Evolutionary conservation across 1,140 invertebrate species (phyloP), one percentile per base, ranked within the genome.

Genomic region (Ylistrum balloti): DNA sequence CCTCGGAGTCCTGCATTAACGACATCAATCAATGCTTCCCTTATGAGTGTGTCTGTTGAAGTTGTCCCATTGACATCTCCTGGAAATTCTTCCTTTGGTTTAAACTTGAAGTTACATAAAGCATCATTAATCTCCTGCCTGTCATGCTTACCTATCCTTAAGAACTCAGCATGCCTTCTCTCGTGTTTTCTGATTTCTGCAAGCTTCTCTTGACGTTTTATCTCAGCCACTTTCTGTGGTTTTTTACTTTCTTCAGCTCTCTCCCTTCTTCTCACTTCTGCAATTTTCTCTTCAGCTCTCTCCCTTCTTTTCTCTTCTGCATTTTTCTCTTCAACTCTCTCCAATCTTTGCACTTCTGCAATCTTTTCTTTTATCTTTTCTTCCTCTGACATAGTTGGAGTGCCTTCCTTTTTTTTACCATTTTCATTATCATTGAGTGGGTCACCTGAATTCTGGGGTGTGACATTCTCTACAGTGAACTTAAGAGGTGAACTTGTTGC

Each of bases 1-100:
- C 33, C 34, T 7, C 28, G 32, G 10, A 48, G 38, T 41, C 13
- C 28, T 48, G 20, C 38, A 41, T 88, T 87, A 33, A 33, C 45
- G n/a, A 32, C 20, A 20, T 88, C 33, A 35, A 88, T 45, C 10
- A 48, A 1, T 22, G 17, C 45, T 22, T 32, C 35, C 32, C 33
- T 74, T 35, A 88, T 15, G 20, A 32, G 56, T 33, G 28, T 41
- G 10, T 85, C 28, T 33, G 33, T 33, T 0, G 38, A 33, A 33
- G n/a, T n/a, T 41, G 48, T 22, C 86, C 41, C 33, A 34, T 89
- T 48, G n/a, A 35, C 32, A 7, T 91, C 85, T 74, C 38, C 45
- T 34, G 88, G 38, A 86, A 86, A 38, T 87, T 89, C 56, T 48
- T 90, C 88, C 20, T 89, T 87, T 85, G 74, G 34, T 87, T 87